phyloP scores from a whole-genome alignment of 2,797 vertebrate genomes.

The Cheirogaleus major region DNA sequence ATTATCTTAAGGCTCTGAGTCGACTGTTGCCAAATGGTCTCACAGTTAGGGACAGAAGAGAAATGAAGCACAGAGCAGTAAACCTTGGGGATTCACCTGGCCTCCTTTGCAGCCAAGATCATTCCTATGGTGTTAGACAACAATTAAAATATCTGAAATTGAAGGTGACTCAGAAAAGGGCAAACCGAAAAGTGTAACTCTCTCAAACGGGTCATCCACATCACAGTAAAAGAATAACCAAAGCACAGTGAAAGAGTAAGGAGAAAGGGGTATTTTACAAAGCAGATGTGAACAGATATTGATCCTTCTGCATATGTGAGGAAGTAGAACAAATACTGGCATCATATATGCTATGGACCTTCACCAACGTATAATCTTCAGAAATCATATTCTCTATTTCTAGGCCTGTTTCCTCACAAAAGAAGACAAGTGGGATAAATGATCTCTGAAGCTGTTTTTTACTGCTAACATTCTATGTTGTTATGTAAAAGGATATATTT shows the following conservation, averaged over 20 bases:
- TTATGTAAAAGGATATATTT: neutral
- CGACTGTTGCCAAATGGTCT: slow-evolving; percentile 87
- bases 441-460: neutral
- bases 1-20: slow-evolving; percentile 87
- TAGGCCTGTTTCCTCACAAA: neutral
- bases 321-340: neutral
- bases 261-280: neutral
- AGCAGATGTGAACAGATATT: neutral
- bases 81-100: slow-evolving; percentile 87
- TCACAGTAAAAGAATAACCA: neutral
- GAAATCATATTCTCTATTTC: neutral
- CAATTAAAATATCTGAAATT: slow-evolving; percentile 80
- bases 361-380: neutral
- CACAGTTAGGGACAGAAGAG: slow-evolving; percentile 85
- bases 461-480: neutral
- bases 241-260: neutral
- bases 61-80: slow-evolving; percentile 83
- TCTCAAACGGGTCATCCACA: slow-evolving; percentile 50
- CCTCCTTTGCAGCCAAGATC: slow-evolving; percentile 83
- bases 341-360: neutral
- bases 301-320: neutral
- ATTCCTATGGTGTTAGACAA: slow-evolving; percentile 80
- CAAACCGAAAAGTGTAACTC: slow-evolving; percentile 71
- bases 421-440: neutral
- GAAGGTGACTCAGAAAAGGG: slow-evolving; percentile 84